Evolutionary conservation across 2,797 vertebrate species (phyloP), one percentile per base, ranked within the genome.

Genomic region (Pangasius djambal): DNA sequence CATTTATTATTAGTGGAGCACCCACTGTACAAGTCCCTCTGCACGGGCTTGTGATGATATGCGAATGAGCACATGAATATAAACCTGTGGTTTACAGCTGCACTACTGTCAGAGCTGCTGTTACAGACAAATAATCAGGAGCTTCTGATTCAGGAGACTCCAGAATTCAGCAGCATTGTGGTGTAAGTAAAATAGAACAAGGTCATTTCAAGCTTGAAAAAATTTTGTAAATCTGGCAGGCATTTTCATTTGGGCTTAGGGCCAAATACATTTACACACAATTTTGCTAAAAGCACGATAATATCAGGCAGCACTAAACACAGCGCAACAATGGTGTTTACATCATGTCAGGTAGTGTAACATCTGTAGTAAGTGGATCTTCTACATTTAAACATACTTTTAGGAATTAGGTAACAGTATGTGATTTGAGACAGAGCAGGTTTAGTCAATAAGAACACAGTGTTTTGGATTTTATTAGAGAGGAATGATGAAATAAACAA

Each of bases 401-500:
- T 31, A 70, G n/a, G 44, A 7, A 85, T 70, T 70, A 70, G 31
- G 65, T 85, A 70, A 85, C 52, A 34, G 83, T 52, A 52, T 52
- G n/a, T 50, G 50, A 70, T 85, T 85, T 70, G 48, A 85, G 48
- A 67, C 22, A 65, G 28, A 65, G 50, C n/a, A 55, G 48, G 48
- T 34, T 70, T 70, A 55, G 48, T 55, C 48, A 85, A 13, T 85
- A 52, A 55, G 44, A 85, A 50, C 44, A 31, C 25, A 52, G 2
- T 69, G 18, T 69, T 85, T 52, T 55, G 18, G 65, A 69, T 52
- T 85, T 85, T 85, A 70, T 70, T 85, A 85, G 48, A 55, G 4
- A 55, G 31, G n/a, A 55, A 55, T 52, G 31, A 85, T 85, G 65
- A 70, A 85, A 70, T 85, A 85, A 85, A 85, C 40, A 85, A 85